Percentiles rank a stretch among this genome's conserved stretches.
Evolutionary conservation across 1,140 invertebrate genomes (phyloP).

Genomic region (Bombus picipes): DNA sequence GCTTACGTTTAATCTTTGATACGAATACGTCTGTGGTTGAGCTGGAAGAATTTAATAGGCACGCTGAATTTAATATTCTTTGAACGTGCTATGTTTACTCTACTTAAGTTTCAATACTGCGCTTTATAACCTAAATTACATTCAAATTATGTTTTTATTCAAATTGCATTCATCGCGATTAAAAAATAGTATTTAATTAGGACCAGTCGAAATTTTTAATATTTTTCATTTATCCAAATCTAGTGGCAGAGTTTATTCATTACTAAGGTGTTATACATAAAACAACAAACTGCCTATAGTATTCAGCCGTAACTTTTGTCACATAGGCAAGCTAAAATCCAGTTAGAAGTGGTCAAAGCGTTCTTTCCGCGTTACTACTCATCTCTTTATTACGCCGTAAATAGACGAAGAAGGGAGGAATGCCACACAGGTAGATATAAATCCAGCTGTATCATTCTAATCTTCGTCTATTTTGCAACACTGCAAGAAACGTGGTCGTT

Average conservation of each 20-base stretch:
- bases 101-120: no score
- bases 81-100: no score
- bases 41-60: background rate
- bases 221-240: no score
- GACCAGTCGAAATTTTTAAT: no score
- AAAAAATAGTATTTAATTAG: no score
- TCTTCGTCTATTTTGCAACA: background rate
- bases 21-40: background rate
- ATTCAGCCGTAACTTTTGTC: background rate
- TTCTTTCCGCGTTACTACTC: background rate
- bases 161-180: no score
- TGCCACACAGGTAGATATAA: background rate
- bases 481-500: background rate
- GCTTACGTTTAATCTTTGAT: background rate
- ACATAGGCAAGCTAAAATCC: background rate
- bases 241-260: no score
- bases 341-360: background rate
- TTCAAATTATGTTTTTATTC: no score
- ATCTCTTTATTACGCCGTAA: background rate
- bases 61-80: no score
- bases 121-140: no score
- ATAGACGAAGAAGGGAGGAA: background rate
- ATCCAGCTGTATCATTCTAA: background rate
- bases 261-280: no score
- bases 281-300: background rate